Base-by-base conservation (phyloP, 2,113 vertebrate genomes). In the Coptodon bakossiorum region DNA sequence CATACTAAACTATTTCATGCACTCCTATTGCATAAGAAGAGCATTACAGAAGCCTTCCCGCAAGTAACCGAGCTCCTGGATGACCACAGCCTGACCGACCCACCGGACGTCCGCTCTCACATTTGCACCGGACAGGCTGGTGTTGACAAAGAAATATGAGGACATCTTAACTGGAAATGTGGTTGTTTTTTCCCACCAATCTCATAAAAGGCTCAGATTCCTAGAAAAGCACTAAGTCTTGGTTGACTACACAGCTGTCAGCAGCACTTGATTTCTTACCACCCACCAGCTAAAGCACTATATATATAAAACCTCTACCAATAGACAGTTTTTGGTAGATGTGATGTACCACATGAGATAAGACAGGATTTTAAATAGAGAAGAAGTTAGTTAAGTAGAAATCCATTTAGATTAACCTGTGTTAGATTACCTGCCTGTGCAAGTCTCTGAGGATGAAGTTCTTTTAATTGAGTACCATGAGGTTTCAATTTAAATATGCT, bases 131-230 rank as follows among this genome's bases (percentile, higher is more conserved):
- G 90, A 90, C 66, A 38, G 36, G 36, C 19, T 59, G 79, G 68
- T 94, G 94, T 93, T 95, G 93, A 94, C 87, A 83, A 87, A 94
- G 93, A 81, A 95, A 93, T 34, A 24, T 82, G 92, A 94, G 87
- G 90, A 92, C 52, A 54, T 86, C 80, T 81, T 91, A 53, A 13
- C 78, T 81, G 59, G 81, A 88, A 85, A 52, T 52, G 40, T 57
- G 17, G 45, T 19, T 7, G 11, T 48, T 54, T 87, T 86, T 89
- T 73, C 76, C 24, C 8, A 63, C 34, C 56, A 87, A 87, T 87
- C 45, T 86, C 83, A 92, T 66, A 86, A 90, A 87, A 59, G 78
- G 85, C 63, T 94, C 90, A 50, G 54, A 87, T 92, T 91, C 76
- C 87, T 82, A 84, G 85, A 91, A 92, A 90, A 90, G 83, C 87